Conservation (phyloP, 2,797 vertebrate species). For the Enteromius thamalakanensis region DNA sequence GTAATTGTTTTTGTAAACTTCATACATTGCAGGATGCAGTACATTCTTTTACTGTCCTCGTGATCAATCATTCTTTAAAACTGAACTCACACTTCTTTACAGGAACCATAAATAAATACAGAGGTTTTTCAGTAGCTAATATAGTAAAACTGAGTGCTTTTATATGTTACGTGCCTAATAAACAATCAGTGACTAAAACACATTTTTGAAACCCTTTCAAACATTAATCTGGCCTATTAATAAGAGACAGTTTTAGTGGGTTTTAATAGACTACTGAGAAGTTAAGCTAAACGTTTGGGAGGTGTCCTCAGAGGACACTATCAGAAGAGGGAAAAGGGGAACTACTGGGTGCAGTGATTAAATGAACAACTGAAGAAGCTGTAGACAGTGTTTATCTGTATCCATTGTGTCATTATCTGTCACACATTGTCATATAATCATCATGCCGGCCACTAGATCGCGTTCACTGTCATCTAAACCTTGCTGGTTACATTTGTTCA, state of each 20-base stretch:
- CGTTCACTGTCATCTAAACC: neutral
- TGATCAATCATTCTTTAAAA: neutral
- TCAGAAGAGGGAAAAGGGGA: neutral
- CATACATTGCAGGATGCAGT: neutral
- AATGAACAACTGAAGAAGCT: slow-evolving; percentile 14
- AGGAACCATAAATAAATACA: neutral
- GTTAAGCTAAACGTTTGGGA: neutral
- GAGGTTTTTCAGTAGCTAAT: neutral
- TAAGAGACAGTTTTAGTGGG: neutral
- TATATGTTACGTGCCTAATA: neutral
- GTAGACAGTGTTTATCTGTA: slow-evolving; percentile 1
- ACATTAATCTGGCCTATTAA: neutral
- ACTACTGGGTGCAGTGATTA: slow-evolving; percentile 11
- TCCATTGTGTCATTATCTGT: neutral
- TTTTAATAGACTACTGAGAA: neutral
- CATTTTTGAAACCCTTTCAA: neutral
- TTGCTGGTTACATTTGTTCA: neutral
- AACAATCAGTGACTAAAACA: neutral
- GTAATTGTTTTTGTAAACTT: neutral
- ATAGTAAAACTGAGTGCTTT: neutral
- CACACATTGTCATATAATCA: neutral
- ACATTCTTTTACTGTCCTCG: neutral
- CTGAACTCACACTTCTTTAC: neutral
- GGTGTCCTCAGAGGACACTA: neutral
- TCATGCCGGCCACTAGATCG: neutral